Evolutionary conservation across 2,797 vertebrate species (phyloP).

Genomic region (Sebastes paucispinis): DNA sequence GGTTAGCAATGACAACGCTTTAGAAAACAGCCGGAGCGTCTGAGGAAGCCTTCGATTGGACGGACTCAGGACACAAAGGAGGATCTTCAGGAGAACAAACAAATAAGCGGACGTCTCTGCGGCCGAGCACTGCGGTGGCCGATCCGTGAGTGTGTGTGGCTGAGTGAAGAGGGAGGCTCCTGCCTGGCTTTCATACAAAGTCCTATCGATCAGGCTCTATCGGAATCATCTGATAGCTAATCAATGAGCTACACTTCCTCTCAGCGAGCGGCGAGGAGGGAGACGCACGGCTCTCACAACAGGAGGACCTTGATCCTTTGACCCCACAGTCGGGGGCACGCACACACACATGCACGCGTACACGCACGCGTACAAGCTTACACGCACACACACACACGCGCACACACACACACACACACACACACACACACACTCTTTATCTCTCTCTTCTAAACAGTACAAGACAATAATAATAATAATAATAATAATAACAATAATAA

Average conservation of each 20-base stretch:
- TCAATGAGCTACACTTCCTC: conserved; percentile 85
- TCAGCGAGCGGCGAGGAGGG: conserved; percentile 59
- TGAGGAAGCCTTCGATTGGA: conserved; percentile 46
- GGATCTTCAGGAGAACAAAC: conserved; percentile 39
- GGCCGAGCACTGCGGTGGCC: conserved; percentile 49
- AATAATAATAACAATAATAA: conserved; percentile 17
- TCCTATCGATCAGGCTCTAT: conserved; percentile 81
- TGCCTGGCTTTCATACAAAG: conserved; percentile 79
- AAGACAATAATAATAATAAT: no score
- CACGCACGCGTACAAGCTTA: neutral
- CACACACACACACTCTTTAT: conserved; percentile 22
- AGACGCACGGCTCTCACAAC: conserved; percentile 65
- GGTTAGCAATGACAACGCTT: conserved; percentile 8
- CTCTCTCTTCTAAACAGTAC: conserved; percentile 33
- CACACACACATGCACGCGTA: neutral
- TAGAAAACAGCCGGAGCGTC: conserved; percentile 10
- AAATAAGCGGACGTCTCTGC: conserved; percentile 34
- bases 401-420: no score
- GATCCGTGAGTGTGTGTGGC: conserved; percentile 47
- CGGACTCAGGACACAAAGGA: conserved; percentile 43
- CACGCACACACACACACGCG: no score
- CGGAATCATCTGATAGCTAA: conserved; percentile 88
- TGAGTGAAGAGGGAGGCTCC: conserved; percentile 63
- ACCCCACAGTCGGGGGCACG: conserved; percentile 45
- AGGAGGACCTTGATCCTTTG: conserved; percentile 78